Evolutionary conservation across 2,797 vertebrate genomes (phyloP), one percentile per base, ranked within the genome.

Genomic region (Pangasius sanitwongsei): DNA sequence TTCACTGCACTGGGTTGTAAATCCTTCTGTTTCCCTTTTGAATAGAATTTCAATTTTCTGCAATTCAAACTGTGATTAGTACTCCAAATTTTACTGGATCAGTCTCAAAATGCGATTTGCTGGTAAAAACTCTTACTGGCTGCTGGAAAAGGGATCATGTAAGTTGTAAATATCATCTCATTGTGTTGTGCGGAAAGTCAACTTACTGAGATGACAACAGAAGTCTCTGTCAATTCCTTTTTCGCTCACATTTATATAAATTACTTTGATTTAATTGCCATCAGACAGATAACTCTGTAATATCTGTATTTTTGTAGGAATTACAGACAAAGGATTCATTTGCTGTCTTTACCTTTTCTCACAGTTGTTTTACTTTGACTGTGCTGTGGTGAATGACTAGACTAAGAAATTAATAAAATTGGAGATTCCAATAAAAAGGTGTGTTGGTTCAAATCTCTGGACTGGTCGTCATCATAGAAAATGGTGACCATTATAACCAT

Each of bases 381-480:
- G 88, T 65, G 25, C 90, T 94, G 92, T 94, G 93, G 88, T 94
- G 50, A 84, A 92, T 91, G 90, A 92, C 87, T 87, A 88, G 89
- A 93, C 55, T 90, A 88, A 93, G 90, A 90, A 72, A 31, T 31
- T 69, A 69, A 20, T 72, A 20, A 41, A 41, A 20, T 13, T 72
- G 65, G 65, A 6, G 18, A 37, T 72, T 72, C 37, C 18, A 72
- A 8, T 23, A 72, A 72, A 37, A 72, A 23, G 69, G 15, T 70
- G 34, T 16, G 16, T 70, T 70, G 61, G 11, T 9, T n/a, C 25
- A 70, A 69, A 69, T 70, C 67, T 70, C 67, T 70, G 31, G 31
- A 2, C 15, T 70, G 15, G 67, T 34, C 31, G 20, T 2, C 13
- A 7, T 70, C 2, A 37, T 72, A 41, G 34, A 41, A 70, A 8